Conservation (phyloP, 2,797 vertebrate species). For the Melanotaenia maccullochi region DNA sequence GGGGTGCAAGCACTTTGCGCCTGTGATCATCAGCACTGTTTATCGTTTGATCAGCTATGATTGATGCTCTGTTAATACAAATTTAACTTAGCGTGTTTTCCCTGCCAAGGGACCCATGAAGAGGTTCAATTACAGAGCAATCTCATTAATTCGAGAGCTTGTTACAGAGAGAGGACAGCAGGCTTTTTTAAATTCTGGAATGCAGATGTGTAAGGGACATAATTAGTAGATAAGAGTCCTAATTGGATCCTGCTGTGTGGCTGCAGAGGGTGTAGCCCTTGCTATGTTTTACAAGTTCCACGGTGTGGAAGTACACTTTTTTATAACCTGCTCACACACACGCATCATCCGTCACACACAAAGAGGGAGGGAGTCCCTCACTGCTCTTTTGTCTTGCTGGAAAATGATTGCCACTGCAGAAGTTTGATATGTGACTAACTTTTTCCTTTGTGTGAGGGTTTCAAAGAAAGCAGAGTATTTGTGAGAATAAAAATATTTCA, state of each 20-base stretch:
- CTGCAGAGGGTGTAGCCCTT: conserved; percentile 77
- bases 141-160: conserved; percentile 95
- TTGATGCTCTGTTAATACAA: conserved; percentile 94
- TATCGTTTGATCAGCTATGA: conserved; percentile 94
- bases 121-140: conserved; percentile 96
- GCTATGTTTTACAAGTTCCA: conserved; percentile 80
- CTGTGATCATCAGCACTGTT: conserved; percentile 84
- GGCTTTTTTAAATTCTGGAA: conserved; percentile 86
- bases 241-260: conserved; percentile 83
- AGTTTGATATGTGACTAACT: conserved; percentile 1
- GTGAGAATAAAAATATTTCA: neutral
- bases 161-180: conserved; percentile 90
- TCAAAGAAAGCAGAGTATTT: neutral
- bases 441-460: conserved; percentile 3
- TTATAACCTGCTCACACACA: conserved; percentile 70
- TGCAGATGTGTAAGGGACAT: conserved; percentile 91
- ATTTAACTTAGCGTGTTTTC: conserved; percentile 93
- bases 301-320: conserved; percentile 74
- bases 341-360: conserved; percentile 62
- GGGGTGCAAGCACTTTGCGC: conserved; percentile 81
- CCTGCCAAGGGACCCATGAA: conserved; percentile 94
- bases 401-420: conserved; percentile 29
- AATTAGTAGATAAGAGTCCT: conserved; percentile 87
- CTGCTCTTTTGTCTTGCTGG: conserved; percentile 35
- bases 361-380: conserved; percentile 33